A percentile compares a stretch with the other conserved stretches of the same genome.
Evolutionary conservation across 2,797 vertebrate genomes (phyloP).

Genomic region (Mycteria americana): DNA sequence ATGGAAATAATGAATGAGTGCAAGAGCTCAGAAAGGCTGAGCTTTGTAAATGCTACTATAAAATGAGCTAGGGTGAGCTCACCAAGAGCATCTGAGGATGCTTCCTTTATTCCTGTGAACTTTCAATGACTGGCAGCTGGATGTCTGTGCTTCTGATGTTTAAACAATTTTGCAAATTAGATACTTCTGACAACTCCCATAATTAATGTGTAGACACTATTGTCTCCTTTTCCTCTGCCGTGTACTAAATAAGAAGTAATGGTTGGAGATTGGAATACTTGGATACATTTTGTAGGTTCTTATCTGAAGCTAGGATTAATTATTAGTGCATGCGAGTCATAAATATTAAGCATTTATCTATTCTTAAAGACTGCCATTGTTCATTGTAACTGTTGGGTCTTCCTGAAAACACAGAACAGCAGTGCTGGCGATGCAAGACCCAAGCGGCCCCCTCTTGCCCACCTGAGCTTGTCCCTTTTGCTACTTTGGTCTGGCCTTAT

Average conservation of each 20-base stretch:
- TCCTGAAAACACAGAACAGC: neutral
- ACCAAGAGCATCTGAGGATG: neutral
- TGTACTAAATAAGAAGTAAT: neutral
- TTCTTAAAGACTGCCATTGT: neutral
- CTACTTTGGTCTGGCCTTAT: neutral
- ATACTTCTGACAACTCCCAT: neutral
- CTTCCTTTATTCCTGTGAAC: neutral
- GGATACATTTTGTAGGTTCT: neutral
- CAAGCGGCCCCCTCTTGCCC: neutral
- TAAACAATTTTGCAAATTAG: neutral
- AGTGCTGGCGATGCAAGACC: neutral
- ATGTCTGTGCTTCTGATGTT: neutral
- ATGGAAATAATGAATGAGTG: slow-evolving; percentile 29
- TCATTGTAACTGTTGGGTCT: neutral
- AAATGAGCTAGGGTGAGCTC: neutral
- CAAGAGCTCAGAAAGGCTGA: slow-evolving; percentile 10
- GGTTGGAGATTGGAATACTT: neutral
- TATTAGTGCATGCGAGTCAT: neutral
- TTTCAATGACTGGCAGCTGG: neutral
- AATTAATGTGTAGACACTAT: neutral
- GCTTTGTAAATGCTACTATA: slow-evolving; percentile 17
- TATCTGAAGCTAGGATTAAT: neutral
- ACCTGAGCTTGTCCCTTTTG: neutral
- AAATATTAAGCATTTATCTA: neutral
- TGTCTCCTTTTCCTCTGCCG: neutral